Base-by-base conservation (phyloP, 2,888 invertebrate genomes). In the Pachymerium ferrugineum region DNA sequence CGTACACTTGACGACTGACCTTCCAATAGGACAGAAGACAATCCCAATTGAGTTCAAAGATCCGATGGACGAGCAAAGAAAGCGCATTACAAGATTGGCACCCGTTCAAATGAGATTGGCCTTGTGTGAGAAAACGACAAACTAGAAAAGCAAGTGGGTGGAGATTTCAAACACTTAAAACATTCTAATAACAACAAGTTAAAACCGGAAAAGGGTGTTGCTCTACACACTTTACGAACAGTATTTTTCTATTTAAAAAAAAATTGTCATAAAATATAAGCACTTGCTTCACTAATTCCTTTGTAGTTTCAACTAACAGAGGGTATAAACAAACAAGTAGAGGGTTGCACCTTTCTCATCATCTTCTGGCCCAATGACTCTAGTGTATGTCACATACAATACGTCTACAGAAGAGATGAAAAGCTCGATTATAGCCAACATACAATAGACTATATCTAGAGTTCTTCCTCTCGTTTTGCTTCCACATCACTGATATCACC, bases 81-180 rank as follows among this genome's bases (percentile, higher is more conserved):
- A 54, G 47, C 47, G 47, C 47, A n/a, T 54, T 54, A 54, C 47
- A 54, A 54, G 47, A 54, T 54, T 54, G 47, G 47, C 47, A 54
- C 47, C 47, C 47, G 47, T 54, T 54, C 47, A 54, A 54, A 54
- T 54, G 47, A 54, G 47, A 54, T 54, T 54, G 47, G 47, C 47
- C 47, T 54, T 54, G 47, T 54, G 47, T 22, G 47, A 54, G 19
- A 47, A 47, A 22, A 38, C 14, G 12, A 38, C 38, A 38, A 38
- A 54, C 47, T 19, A 54, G 19, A 54, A n/a, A 54, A 54, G 19
- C 16, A 54, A 54, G 22, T 5, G 47, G 47, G 47, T 54, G 47
- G 19, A n/a, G 19, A 54, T 10, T n/a, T 19, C 22, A 4, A 54
- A 54, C 47, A 54, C 47, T 54, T 3, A 54, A 0, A 42, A 3